Base-by-base conservation (phyloP, 2,797 vertebrate genomes). In the Oreortyx pictus region DNA sequence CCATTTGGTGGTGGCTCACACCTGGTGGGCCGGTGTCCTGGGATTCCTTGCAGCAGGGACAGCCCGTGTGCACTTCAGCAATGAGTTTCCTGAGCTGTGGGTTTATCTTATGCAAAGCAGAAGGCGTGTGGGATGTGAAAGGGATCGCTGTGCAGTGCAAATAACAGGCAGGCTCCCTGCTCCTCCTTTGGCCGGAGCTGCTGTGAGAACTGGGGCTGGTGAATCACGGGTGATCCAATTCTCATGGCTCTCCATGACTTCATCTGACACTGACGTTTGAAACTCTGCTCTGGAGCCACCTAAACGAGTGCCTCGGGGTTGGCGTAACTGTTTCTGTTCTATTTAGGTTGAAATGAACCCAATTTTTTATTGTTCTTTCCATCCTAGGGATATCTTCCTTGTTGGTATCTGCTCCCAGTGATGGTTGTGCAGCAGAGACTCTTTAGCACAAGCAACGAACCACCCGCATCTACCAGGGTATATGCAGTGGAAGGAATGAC, bases 271-370 rank as follows among this genome's bases (percentile, higher is more conserved):
- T 61, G 83, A 46, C 59, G 81, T 91, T 92, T 93, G 84, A 83
- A 92, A 79, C 54, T 57, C 91, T 72, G 62, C 82, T 95, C 81
- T 1, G 35, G 83, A 94, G 91, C 90, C 88, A 54, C 61, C 79
- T 92, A 81, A 85, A 96, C 92, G 90, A 96, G 90, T 77, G 90
- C 91, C 92, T 84, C 8, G 2, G 79, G 90, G 49, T 93, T 94
- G 79, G 79, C n/a, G 92, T 96, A 96, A 95, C 95, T 94, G 95
- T 96, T 96, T 96, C 82, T 90, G 9, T 62, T 87, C 93, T 90
- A 33, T 61, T 87, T 14, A 33, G 62, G 72, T 94, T 68, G 73
- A 94, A 78, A 88, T 43, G 23, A 75, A 77, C 77, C 49, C 52
- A 61, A 10, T 80, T 68, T 92, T 84, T 85, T 82, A 80, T 86